Conservation (phyloP, 2,888 invertebrate species). For the Bombylius discolor region DNA sequence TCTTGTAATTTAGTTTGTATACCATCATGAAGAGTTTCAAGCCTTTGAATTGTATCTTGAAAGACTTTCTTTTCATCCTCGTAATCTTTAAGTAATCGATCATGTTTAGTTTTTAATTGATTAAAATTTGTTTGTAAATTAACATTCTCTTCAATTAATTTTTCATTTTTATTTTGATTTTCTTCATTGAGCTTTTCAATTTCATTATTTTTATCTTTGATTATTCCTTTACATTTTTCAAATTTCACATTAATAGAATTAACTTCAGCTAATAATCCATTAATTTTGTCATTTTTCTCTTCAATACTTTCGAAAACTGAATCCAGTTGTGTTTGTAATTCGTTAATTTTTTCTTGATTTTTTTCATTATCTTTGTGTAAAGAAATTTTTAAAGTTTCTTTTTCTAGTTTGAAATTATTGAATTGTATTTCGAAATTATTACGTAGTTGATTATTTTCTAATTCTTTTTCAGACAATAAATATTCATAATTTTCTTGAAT, state of each 20-base stretch:
- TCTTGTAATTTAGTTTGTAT: constrained; percentile 58
- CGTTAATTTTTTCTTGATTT: constrained; percentile 5
- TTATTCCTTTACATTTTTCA: constrained; percentile 39
- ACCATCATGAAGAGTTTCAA: constrained; percentile 31
- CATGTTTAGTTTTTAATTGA: not conserved
- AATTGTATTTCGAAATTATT: too few species aligned
- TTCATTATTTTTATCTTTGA: constrained; percentile 44
- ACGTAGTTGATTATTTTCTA: too few species aligned
- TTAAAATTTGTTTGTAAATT: too few species aligned
- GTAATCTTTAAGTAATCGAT: not conserved
- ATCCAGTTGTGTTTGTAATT: constrained; percentile 8
- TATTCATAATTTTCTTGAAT: too few species aligned
- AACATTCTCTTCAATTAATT: constrained; percentile 11
- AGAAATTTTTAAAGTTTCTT: constrained; percentile 35
- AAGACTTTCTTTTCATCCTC: constrained; percentile 24
- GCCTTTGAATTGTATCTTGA: constrained; percentile 23
- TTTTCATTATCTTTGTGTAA: constrained; percentile 2
- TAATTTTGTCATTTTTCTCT: constrained; percentile 35
- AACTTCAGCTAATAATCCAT: constrained; percentile 38
- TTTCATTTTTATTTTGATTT: not conserved
- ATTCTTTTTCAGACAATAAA: too few species aligned
- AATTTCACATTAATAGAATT: constrained; percentile 42
- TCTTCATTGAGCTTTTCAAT: constrained; percentile 18
- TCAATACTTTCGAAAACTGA: constrained; percentile 27
- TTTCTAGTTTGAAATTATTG: constrained; percentile 17